Evolutionary conservation across 92 coral and sea anemone genomes (phyloP).

Genomic region (Phenganax subtilis): DNA sequence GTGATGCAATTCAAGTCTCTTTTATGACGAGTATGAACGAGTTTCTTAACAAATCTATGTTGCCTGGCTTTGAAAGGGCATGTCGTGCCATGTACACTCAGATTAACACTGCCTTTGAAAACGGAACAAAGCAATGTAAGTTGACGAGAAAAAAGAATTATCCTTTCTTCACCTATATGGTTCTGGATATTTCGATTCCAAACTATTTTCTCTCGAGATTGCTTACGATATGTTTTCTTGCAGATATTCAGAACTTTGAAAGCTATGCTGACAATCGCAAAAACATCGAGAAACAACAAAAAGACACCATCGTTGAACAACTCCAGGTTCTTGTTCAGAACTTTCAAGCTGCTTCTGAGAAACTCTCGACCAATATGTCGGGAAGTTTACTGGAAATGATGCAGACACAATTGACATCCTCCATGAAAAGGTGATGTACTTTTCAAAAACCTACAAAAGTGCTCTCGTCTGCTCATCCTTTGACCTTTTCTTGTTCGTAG

Average conservation of each 20-base stretch:
- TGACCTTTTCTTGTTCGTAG: constrained; percentile 8
- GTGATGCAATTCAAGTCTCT: constrained; percentile 79
- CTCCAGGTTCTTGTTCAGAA: constrained; percentile 67
- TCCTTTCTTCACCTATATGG: no score
- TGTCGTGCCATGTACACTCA: constrained; percentile 85
- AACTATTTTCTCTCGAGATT: no score
- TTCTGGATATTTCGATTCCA: no score
- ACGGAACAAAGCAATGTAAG: constrained; percentile 97
- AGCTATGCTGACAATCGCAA: constrained; percentile 45
- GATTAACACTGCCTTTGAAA: constrained; percentile 78
- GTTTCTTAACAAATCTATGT: constrained; percentile 68
- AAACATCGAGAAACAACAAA: constrained; percentile 61
- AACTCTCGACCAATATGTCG: constrained; percentile 59
- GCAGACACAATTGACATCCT: constrained; percentile 71
- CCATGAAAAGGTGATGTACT: constrained; percentile 65
- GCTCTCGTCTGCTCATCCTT: neutral
- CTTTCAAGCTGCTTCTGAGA: constrained; percentile 66
- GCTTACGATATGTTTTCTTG: neutral
- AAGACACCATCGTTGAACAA: constrained; percentile 71
- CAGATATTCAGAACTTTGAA: constrained; percentile 74
- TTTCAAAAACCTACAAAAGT: neutral
- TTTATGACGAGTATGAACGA: constrained; percentile 70
- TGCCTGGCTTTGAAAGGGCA: constrained; percentile 88
- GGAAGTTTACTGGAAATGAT: constrained; percentile 68
- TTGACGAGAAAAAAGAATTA: neutral